Conservation (phyloP, 2,888 invertebrate species). For the Morpho helenor region DNA sequence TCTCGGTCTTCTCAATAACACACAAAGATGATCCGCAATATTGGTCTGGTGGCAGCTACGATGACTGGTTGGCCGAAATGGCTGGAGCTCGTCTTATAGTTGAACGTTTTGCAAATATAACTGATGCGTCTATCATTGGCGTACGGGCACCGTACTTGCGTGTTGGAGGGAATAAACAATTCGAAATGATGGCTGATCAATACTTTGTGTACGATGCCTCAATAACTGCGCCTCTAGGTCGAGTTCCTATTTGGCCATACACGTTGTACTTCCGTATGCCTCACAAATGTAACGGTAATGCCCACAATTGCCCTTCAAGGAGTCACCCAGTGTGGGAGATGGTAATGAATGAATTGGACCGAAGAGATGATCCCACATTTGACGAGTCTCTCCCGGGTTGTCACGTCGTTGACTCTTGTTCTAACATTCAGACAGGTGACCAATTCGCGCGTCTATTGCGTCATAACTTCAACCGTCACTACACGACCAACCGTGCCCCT, state of each 20-base stretch:
- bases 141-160: constrained; percentile 93
- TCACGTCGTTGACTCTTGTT: constrained; percentile 96
- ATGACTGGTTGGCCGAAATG: constrained; percentile 97
- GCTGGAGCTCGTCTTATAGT: constrained; percentile 92
- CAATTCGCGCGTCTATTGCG: constrained; percentile 93
- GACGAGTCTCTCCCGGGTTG: constrained; percentile 96
- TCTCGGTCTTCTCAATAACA: constrained; percentile 93
- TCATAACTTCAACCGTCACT: constrained; percentile 97
- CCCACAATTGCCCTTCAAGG: constrained; percentile 93
- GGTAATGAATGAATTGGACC: constrained; percentile 96
- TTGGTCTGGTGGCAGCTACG: constrained; percentile 92
- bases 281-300: constrained; percentile 96
- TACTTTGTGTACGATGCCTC: constrained; percentile 97
- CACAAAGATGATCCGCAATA: constrained; percentile 95
- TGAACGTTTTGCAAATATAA: constrained; percentile 94
- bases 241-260: constrained; percentile 98
- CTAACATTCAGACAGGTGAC: constrained; percentile 93
- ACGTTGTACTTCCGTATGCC: constrained; percentile 98
- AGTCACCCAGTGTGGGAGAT: constrained; percentile 98
- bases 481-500: constrained; percentile 95
- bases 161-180: constrained; percentile 96
- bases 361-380: constrained; percentile 95
- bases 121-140: constrained; percentile 94
- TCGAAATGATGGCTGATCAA: constrained; percentile 98
- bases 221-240: constrained; percentile 92